Conservation (phyloP, 2,113 vertebrate genomes). For the Desmodus rotundus region DNA sequence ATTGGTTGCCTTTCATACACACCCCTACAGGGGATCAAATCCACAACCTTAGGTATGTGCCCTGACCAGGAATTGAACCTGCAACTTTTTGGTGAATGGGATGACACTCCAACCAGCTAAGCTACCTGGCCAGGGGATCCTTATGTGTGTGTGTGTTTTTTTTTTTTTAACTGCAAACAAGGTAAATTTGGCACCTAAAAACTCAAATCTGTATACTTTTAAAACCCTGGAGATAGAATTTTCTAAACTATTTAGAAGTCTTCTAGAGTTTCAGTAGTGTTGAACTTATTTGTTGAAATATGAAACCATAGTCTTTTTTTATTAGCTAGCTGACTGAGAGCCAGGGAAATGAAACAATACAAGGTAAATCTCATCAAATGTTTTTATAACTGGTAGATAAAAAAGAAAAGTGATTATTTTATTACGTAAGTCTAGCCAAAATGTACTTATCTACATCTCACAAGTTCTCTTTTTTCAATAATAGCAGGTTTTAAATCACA, state of each 20-base stretch:
- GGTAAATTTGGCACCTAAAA: slow-evolving; percentile 1
- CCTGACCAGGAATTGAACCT: too few species aligned
- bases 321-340: not conserved
- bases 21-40: too few species aligned
- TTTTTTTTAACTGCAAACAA: not conserved
- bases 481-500: not conserved
- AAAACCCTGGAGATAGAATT: not conserved
- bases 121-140: too few species aligned
- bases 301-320: not conserved
- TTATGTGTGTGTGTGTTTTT: not conserved
- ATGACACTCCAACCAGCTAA: too few species aligned
- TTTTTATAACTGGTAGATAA: not conserved
- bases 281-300: not conserved
- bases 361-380: not conserved
- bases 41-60: too few species aligned
- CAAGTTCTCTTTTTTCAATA: not conserved
- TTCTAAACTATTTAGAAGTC: not conserved
- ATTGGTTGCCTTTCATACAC: too few species aligned
- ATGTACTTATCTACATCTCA: not conserved
- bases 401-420: not conserved
- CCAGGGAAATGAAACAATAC: not conserved
- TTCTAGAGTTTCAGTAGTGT: not conserved
- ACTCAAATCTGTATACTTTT: not conserved
- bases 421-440: not conserved
- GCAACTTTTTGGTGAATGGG: too few species aligned